Evolutionary conservation across 2,888 invertebrate species (phyloP).

Genomic region (Macrophya annulata): DNA sequence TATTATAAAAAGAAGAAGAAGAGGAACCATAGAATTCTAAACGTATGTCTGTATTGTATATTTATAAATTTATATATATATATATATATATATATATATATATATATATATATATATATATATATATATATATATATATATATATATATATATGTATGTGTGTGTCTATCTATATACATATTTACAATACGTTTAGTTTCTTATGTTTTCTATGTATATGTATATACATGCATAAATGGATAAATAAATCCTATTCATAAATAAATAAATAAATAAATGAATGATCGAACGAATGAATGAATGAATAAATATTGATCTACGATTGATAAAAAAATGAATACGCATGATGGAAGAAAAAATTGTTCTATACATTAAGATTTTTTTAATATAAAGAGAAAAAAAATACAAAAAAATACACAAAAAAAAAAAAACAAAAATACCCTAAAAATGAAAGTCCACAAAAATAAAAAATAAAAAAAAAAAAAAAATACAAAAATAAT

Average conservation of each 20-base stretch:
- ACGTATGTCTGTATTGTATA: not conserved
- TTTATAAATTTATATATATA: not conserved
- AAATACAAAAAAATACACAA: not conserved
- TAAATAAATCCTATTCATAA: slow-evolving; percentile 39
- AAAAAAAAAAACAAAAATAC: slow-evolving; percentile 59
- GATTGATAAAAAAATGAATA: slow-evolving; percentile 62
- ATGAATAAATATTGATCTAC: slow-evolving; percentile 21
- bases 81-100: slow-evolving; percentile 37
- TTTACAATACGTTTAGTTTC: too few relatives aligned
- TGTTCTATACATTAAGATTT: slow-evolving; percentile 77
- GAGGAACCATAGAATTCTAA: not conserved
- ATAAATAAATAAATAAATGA: not conserved
- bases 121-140: not conserved
- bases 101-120: slow-evolving; percentile 53
- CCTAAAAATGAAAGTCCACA: slow-evolving; percentile 75
- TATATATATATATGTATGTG: slow-evolving; percentile 42
- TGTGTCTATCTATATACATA: slow-evolving; percentile 46
- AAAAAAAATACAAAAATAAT: slow-evolving; percentile 70
- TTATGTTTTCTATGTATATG: slow-evolving; percentile 29
- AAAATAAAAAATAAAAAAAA: slow-evolving; percentile 65
- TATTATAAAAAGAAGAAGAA: slow-evolving; percentile 54
- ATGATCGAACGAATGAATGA: not conserved
- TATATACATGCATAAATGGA: slow-evolving; percentile 46
- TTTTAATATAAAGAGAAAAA: slow-evolving; percentile 72
- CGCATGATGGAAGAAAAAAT: slow-evolving; percentile 62